Conservation (phyloP, 2,113 vertebrate genomes). For the Phaethon lepturus region DNA sequence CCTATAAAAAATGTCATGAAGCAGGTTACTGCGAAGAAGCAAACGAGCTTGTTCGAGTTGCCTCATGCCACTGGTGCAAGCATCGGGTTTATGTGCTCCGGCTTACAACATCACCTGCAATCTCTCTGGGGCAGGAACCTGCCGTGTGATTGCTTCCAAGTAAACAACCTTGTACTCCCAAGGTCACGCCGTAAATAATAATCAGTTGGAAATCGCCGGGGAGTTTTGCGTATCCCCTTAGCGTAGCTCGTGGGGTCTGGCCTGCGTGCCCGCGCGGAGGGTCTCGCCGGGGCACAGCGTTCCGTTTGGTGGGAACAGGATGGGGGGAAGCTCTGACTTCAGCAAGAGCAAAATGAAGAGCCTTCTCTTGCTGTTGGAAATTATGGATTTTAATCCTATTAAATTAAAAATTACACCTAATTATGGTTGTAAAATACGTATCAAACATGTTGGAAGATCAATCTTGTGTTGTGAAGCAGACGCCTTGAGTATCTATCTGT, state of each 20-base stretch:
- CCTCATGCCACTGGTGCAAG: background rate
- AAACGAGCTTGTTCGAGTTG: background rate
- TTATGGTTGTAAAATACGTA: fast-evolving
- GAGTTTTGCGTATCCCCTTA: background rate
- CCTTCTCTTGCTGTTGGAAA: background rate
- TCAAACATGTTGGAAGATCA: background rate
- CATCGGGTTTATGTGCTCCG: background rate
- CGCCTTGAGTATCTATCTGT: background rate
- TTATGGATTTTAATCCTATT: fast-evolving
- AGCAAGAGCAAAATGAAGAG: background rate
- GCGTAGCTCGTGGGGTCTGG: fast-evolving
- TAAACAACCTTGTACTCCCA: slow-evolving; percentile 8
- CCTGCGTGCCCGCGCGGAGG: fast-evolving
- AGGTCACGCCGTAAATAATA: background rate
- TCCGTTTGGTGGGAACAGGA: fast-evolving
- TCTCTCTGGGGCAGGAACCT: background rate
- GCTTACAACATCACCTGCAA: background rate
- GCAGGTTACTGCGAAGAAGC: background rate
- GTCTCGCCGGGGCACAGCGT: background rate
- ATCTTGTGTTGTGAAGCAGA: background rate
- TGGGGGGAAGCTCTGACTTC: background rate
- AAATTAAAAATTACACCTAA: fast-evolving
- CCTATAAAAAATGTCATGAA: background rate
- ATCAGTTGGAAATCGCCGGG: background rate
- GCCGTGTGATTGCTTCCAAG: background rate